Percentiles rank a stretch among this genome's conserved stretches.
phyloP scores from a whole-genome alignment of 2,797 vertebrate genomes.

The Micropoecilia bifurca region DNA sequence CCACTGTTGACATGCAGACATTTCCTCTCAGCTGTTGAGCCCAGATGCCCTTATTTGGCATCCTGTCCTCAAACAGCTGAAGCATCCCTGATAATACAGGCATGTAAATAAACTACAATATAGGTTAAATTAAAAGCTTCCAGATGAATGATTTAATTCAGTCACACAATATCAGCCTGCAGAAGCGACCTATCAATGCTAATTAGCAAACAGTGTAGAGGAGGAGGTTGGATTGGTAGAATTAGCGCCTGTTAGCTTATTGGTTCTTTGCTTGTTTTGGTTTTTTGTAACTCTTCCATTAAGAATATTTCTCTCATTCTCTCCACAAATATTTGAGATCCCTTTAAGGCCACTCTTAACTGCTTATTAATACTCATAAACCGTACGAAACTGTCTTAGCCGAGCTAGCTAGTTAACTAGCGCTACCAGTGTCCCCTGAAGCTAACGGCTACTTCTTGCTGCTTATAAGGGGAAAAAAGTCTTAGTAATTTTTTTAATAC shows the following conservation, averaged over 20 bases:
- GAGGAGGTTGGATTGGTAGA: not conserved
- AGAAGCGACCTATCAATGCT: not conserved
- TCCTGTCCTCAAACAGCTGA: not conserved
- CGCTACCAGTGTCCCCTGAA: no score
- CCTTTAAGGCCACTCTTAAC: not conserved
- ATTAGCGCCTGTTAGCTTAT: not conserved
- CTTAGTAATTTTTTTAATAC: no score
- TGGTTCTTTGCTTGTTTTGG: no score
- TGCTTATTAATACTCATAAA: not conserved
- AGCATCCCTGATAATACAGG: not conserved
- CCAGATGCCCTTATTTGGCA: not conserved
- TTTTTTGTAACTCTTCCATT: no score
- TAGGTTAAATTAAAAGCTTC: not conserved
- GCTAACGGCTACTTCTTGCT: not conserved
- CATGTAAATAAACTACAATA: not conserved
- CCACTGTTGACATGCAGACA: not conserved
- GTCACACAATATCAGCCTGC: not conserved
- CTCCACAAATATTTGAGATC: not conserved
- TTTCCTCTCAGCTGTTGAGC: not conserved
- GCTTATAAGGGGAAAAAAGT: not conserved
- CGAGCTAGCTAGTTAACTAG: no score
- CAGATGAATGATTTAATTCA: not conserved
- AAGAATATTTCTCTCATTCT: no score
- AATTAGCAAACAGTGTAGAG: not conserved
- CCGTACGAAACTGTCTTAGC: no score